phyloP scores from a whole-genome alignment of 2,113 vertebrate genomes.

The Pao palembangensis region DNA sequence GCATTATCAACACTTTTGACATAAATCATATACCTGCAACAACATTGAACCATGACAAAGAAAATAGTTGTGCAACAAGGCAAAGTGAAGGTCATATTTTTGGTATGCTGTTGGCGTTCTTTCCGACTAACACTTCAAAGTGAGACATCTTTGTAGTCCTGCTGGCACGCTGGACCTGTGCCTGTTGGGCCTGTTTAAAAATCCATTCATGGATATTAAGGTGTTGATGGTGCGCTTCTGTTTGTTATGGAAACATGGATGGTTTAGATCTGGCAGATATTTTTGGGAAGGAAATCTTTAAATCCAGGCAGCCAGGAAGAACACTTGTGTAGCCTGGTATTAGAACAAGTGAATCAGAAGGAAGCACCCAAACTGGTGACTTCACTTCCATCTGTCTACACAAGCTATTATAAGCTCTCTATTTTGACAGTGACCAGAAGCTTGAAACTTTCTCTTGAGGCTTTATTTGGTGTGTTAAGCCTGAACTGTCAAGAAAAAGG shows the following conservation, averaged over 20 bases:
- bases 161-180: neutral
- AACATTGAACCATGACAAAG: too few relatives aligned
- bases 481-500: constrained; percentile 24
- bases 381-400: constrained; percentile 22
- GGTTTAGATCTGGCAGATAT: too few relatives aligned
- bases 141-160: neutral
- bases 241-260: neutral
- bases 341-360: constrained; percentile 16
- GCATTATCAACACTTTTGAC: too few relatives aligned
- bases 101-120: neutral
- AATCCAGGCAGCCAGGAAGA: constrained; percentile 15
- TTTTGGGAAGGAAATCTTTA: neutral
- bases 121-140: constrained; percentile 11
- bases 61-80: too few relatives aligned
- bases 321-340: neutral
- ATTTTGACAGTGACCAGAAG: constrained; percentile 39
- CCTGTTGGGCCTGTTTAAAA: neutral
- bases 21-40: too few relatives aligned
- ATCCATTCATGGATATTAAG: constrained; percentile 4
- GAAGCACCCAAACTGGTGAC: neutral
- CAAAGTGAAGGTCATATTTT: too few relatives aligned
- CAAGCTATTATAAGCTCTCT: constrained; percentile 22
- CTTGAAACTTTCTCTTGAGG: constrained; percentile 25
- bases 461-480: constrained; percentile 32
- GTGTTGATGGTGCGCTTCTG: neutral